Conservation (phyloP, 2,113 vertebrate genomes). For the Pedetes capensis region DNA sequence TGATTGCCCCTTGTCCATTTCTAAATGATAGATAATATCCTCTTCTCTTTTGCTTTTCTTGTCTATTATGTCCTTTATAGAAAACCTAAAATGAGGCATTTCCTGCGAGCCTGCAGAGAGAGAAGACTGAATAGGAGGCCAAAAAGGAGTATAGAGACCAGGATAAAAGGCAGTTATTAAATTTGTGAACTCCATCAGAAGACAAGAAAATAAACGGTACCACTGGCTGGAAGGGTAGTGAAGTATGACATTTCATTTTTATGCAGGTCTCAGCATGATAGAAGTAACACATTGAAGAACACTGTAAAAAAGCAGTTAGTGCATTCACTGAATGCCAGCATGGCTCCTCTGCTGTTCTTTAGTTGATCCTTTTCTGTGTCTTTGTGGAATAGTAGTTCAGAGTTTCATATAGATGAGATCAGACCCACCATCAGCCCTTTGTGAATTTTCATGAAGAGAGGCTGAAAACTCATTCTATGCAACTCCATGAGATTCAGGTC, state of each 20-base stretch:
- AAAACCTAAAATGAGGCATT: slow-evolving; percentile 80
- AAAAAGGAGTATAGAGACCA: slow-evolving; percentile 79
- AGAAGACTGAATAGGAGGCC: slow-evolving; percentile 76
- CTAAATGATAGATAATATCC: slow-evolving; percentile 70
- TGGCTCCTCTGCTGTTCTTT: slow-evolving; percentile 71
- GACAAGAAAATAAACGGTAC: slow-evolving; percentile 84
- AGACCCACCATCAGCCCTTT: slow-evolving; percentile 61
- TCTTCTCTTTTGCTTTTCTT: slow-evolving; percentile 71
- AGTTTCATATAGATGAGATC: slow-evolving; percentile 64
- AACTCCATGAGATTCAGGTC: slow-evolving; percentile 14
- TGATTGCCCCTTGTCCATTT: slow-evolving; percentile 67
- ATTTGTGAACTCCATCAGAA: slow-evolving; percentile 84
- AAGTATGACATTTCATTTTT: slow-evolving; percentile 86
- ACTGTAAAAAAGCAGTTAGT: slow-evolving; percentile 78
- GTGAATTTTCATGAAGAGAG: slow-evolving; percentile 63
- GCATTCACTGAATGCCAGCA: slow-evolving; percentile 76
- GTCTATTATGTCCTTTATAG: slow-evolving; percentile 67
- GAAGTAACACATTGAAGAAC: slow-evolving; percentile 81
- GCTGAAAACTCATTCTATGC: slow-evolving; percentile 47
- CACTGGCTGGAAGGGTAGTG: slow-evolving; percentile 80
- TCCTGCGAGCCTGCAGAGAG: slow-evolving; percentile 77
- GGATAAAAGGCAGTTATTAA: slow-evolving; percentile 86
- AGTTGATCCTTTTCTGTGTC: slow-evolving; percentile 72
- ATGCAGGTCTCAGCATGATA: slow-evolving; percentile 81
- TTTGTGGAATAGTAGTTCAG: slow-evolving; percentile 70